These are phyloP conservation scores for Thomomys bottae DNA, from an alignment of 2,113 vertebrate species.

Conservation along the genomic window DNA sequence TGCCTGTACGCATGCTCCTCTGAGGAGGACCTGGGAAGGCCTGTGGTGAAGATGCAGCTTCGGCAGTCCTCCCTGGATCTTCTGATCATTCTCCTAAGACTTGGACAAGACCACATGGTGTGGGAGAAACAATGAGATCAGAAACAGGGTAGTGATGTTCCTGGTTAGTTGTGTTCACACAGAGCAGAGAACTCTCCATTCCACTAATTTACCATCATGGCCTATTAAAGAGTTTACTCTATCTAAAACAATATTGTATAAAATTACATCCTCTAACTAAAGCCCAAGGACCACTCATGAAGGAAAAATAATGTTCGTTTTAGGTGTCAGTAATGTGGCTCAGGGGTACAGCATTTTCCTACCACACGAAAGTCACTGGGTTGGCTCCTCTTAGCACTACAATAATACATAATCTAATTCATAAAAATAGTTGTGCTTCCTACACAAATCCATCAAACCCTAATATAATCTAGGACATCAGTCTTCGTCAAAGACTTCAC, in stretches of 20 bases:
- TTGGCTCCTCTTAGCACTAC: background rate
- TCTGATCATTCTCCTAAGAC: background rate
- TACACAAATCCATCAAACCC: background rate
- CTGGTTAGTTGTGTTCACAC: background rate
- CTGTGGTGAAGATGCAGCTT: background rate
- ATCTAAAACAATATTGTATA: background rate
- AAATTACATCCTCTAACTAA: background rate
- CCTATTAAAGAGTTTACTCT: background rate
- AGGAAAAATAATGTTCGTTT: background rate
- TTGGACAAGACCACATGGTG: background rate
- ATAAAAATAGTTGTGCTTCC: background rate
- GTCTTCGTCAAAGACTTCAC: background rate
- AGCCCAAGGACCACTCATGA: background rate
- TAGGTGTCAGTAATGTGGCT: no score
- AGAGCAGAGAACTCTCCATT: background rate
- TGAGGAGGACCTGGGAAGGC: background rate
- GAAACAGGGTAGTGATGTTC: background rate
- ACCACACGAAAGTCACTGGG: background rate
- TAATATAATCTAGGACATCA: background rate
- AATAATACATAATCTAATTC: background rate
- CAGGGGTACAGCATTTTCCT: background rate
- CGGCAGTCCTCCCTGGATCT: background rate
- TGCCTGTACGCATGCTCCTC: background rate
- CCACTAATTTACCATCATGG: background rate
- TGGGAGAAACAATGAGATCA: conserved; percentile 8